A percentile compares a stretch with the other conserved stretches of the same genome.
Conservation (phyloP, 1,140 invertebrate genomes). For the Drosophila littoralis region DNA sequence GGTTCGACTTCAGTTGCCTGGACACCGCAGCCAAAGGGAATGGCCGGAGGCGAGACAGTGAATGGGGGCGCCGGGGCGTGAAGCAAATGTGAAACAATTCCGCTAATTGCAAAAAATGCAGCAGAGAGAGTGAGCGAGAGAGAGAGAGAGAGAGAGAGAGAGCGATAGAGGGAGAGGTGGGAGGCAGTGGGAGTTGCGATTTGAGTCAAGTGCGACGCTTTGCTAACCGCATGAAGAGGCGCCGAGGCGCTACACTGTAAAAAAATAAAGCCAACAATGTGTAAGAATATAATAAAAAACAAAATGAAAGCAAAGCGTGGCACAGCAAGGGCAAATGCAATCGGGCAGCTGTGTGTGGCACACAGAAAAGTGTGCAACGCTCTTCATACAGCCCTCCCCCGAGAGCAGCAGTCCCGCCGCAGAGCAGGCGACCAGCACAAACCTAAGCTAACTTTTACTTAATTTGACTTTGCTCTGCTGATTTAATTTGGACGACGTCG, state of each 20-base stretch:
- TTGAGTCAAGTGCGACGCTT: conserved; percentile 40
- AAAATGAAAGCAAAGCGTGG: not conserved
- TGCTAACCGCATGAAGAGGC: conserved; percentile 39
- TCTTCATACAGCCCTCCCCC: not conserved
- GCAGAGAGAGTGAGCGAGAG: not conserved
- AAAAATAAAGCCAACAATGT: conserved; percentile 34
- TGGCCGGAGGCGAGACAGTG: not conserved
- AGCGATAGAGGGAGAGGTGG: not conserved
- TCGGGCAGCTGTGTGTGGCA: not conserved
- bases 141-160: not conserved
- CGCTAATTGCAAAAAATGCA: conserved; percentile 77
- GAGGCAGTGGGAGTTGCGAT: conserved; percentile 1
- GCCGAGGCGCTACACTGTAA: conserved; percentile 51
- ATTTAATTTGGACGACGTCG: conserved; percentile 57
- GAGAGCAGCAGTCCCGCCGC: no score
- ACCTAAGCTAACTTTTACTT: conserved; percentile 55
- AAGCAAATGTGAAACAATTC: conserved; percentile 79
- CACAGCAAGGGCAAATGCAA: not conserved
- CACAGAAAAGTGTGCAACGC: not conserved
- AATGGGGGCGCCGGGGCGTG: conserved; percentile 5
- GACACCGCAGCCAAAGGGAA: not conserved
- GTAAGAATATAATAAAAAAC: not conserved
- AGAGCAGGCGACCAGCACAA: not conserved
- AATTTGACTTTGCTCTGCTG: conserved; percentile 62
- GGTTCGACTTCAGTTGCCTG: conserved; percentile 19